Evolutionary conservation across 1,140 invertebrate species (phyloP).

Genomic region (Neomicropteryx cornuta): DNA sequence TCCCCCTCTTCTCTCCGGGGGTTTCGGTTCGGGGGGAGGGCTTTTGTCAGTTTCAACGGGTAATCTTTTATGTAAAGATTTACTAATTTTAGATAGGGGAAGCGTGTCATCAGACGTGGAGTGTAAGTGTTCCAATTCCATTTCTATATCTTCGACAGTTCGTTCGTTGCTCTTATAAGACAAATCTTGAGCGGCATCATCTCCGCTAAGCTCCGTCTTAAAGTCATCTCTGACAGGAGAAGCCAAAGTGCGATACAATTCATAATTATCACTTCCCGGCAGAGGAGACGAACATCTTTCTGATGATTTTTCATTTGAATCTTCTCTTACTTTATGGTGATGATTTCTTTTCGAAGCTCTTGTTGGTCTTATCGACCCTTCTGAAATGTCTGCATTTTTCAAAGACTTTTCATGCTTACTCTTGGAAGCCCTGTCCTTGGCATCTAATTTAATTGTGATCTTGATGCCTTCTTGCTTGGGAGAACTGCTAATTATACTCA

Average conservation of each 20-base stretch:
- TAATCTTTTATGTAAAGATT: no score
- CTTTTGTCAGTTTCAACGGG: no score
- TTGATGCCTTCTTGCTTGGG: constrained; percentile 37
- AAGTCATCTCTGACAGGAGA: constrained; percentile 24
- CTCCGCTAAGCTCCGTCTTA: constrained; percentile 17
- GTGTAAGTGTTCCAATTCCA: constrained; percentile 27
- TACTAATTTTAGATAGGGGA: no score
- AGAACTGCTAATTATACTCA: constrained; percentile 31
- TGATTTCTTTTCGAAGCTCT: constrained; percentile 23
- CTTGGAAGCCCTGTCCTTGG: constrained; percentile 5
- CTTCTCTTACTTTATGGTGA: constrained; percentile 22
- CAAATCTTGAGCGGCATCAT: not conserved
- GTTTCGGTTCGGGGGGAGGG: constrained; percentile 29
- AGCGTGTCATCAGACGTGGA: no score
- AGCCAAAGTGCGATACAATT: constrained; percentile 36
- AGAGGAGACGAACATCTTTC: constrained; percentile 39
- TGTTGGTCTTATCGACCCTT: constrained; percentile 8
- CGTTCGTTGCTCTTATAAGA: constrained; percentile 16
- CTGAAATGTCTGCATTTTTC: constrained; percentile 13
- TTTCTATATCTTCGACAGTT: constrained; percentile 26
- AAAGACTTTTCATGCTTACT: constrained; percentile 17
- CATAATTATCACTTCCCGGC: constrained; percentile 37
- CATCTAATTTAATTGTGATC: constrained; percentile 34
- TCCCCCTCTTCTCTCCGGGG: constrained; percentile 25
- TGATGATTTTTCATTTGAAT: constrained; percentile 24